Evolutionary conservation across 2,888 invertebrate species (phyloP), one percentile per base, ranked within the genome.

Genomic region (Eudasyphora cyanicolor): DNA sequence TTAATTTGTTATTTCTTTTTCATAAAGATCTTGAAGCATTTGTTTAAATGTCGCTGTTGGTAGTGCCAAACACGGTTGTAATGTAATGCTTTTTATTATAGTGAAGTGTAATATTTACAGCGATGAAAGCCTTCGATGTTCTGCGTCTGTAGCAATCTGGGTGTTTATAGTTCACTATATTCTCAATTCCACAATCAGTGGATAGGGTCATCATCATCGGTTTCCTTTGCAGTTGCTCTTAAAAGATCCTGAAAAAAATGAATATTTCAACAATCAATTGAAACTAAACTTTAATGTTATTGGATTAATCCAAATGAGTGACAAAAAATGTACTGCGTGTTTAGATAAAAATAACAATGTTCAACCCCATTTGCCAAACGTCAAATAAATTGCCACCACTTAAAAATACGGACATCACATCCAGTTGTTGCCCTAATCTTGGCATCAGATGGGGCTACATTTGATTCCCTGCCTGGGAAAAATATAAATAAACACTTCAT

Each of bases 151-250:
- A 17, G 21, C 49, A 62, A 14, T 67, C 24, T 35, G 60, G 24
- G n/a, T 2, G 14, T 24, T 27, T 71, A 35, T 49, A 60, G 60
- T 49, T 19, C 32, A 62, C 21, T 42, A 6, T 27, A 21, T 5
- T 35, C 24, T 78, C 38, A 19, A 14, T 24, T 1, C 29, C n/a
- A 27, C 35, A n/a, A 7, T 29, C 45, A 49, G 8, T 49, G 19
- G n/a, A 10, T 32, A 60, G 49, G 70, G 45, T 45, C 77, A 77
- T 77, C 57, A 45, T 70, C 64, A 35, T 14, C 8, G 42, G 35
- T 67, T 60, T 57, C 19, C 60, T 19, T 42, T 32, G 67, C 24
- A n/a, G 67, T 24, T 49, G 35, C 21, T 38, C 67, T 69, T 32
- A 38, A 17, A 45, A 42, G 35, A 71, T 60, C 27, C 51, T n/a